Base-by-base conservation (phyloP, 2,113 vertebrate genomes). In the Synodontis membranacea region DNA sequence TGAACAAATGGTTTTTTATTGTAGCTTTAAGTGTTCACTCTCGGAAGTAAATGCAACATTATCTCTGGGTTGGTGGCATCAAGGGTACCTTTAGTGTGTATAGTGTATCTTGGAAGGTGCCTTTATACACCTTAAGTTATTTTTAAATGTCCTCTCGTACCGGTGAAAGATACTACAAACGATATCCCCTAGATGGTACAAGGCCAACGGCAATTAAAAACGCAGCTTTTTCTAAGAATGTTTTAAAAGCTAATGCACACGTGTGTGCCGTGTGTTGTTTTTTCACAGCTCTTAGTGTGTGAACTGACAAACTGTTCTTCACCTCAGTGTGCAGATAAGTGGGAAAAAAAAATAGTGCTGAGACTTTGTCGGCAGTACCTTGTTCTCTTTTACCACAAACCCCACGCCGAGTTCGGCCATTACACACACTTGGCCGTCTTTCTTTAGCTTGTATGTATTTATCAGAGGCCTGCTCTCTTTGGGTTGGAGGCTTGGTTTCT, bases 381-480 rank as follows among this genome's bases (percentile, higher is more conserved):
- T 88, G 0, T 89, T 88, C 2, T 93, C 92, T 21, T 52, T 93
- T 89, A 95, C 80, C 0, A 94, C 88, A 91, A 94, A 95, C 23
- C 96, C 89, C 72, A 94, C 91, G 12, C 97, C 97, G 93, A 96
- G 91, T 4, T 91, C 89, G 0, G 91, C 94, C 92, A 93, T 96
- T 88, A 97, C 86, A 39, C 97, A 98, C 1, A 19, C 3, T 39
- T 88, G 95, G 5, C 94, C 93, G 0, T 1, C 78, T 34, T 83
- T 86, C 0, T 82, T 92, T 9, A 97, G 0, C 0, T 5, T 88
- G 87, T 97, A 99, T 19, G 81, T 91, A 56, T 94, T 96, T 56
- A 52, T 28, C 12, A 5, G n/a, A 9, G 94, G 93, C 2, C 0
- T 1, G 3, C 84, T 46, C 52, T 93, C 91, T 19, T 86, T 88